Evolutionary conservation across 2,113 vertebrate genomes (phyloP).

Genomic region (human (Homo sapiens)): DNA sequence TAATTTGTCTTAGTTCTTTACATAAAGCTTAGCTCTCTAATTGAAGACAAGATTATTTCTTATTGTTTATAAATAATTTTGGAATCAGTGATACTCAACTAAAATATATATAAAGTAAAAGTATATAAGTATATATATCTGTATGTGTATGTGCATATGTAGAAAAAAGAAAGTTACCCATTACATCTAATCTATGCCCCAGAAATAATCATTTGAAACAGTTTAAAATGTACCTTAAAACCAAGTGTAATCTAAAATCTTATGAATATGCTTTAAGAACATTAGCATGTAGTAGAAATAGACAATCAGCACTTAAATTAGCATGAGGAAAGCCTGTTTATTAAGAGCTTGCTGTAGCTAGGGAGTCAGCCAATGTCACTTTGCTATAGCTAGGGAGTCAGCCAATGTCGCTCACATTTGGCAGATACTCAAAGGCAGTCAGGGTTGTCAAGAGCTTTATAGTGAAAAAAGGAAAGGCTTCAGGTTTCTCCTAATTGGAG

Average conservation of each 20-base stretch:
- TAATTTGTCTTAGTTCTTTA: neutral
- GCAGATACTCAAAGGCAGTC: neutral
- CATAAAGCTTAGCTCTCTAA: neutral
- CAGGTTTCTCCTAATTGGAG: rapidly evolving
- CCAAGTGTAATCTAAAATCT: neutral
- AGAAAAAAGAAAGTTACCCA: neutral
- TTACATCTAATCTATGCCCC: neutral
- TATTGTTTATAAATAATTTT: neutral
- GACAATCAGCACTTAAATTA: neutral
- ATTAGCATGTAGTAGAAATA: neutral
- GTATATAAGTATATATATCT: neutral
- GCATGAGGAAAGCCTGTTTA: neutral
- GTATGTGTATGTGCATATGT: neutral
- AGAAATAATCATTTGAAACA: neutral
- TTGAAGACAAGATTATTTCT: neutral
- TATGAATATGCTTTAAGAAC: neutral
- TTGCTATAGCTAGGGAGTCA: neutral
- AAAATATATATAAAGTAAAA: neutral
- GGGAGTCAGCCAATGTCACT: too few relatives aligned
- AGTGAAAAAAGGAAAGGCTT: neutral
- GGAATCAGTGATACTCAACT: neutral
- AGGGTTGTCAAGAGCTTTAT: neutral
- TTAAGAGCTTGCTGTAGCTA: neutral
- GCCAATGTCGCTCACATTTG: neutral
- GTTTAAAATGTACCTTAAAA: neutral